phyloP scores from a whole-genome alignment of 2,888 invertebrate genomes.

The Elaeidobius kamerunicus region DNA sequence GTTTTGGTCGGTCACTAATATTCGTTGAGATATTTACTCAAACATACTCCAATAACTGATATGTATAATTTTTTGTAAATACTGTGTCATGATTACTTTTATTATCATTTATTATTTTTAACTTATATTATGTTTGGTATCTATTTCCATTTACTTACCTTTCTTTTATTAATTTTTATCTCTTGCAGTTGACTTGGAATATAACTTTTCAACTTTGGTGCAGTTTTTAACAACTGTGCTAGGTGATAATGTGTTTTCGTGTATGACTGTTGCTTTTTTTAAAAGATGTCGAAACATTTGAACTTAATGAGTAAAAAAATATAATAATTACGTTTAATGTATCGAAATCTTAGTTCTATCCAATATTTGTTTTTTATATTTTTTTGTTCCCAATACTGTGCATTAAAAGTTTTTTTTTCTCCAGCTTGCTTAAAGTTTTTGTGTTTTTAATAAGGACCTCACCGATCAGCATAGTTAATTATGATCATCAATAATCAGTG shows the following conservation, averaged over 20 bases:
- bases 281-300: too few relatives aligned
- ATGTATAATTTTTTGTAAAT: background rate
- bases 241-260: conserved; percentile 50
- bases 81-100: background rate
- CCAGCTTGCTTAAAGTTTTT: too few relatives aligned
- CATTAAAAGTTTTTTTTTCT: too few relatives aligned
- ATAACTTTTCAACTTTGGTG: conserved; percentile 69
- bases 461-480: too few relatives aligned
- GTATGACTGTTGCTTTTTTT: conserved; percentile 17
- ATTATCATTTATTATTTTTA: background rate
- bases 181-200: conserved; percentile 67
- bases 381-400: too few relatives aligned
- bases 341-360: too few relatives aligned
- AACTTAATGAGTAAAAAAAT: too few relatives aligned
- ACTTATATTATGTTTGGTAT: conserved; percentile 11
- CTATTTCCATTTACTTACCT: conserved; percentile 18
- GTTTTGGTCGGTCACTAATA: too few relatives aligned
- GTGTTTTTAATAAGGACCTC: too few relatives aligned
- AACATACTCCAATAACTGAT: conserved; percentile 4
- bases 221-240: conserved; percentile 68
- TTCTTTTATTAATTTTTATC: conserved; percentile 23
- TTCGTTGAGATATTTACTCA: background rate
- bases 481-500: too few relatives aligned
- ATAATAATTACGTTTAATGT: too few relatives aligned
- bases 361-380: too few relatives aligned